phyloP scores from a whole-genome alignment of 2,113 vertebrate genomes.

The Benthochromis sp. region DNA sequence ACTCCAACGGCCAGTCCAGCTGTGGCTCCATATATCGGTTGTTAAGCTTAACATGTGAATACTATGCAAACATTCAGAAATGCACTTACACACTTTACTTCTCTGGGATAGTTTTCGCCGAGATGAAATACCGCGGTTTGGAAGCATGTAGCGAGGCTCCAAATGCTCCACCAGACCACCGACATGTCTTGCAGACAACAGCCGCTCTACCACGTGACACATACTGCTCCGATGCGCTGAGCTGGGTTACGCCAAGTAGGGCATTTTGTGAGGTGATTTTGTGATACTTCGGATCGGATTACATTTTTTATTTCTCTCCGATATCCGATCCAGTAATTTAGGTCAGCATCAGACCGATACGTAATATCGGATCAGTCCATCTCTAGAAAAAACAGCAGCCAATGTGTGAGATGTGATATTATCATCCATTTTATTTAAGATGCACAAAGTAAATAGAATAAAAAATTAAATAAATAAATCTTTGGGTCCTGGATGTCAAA shows the following conservation, averaged over 20 bases:
- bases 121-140: rapidly evolving
- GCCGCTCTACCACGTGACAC: not conserved
- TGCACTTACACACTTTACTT: too few species aligned
- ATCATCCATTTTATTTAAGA: not conserved
- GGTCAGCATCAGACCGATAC: too few species aligned
- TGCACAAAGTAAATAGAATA: not conserved
- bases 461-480: not conserved
- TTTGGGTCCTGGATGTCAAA: not conserved
- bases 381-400: not conserved
- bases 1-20: rapidly evolving
- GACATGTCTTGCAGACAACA: not conserved
- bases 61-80: too few species aligned
- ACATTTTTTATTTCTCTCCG: not conserved
- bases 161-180: not conserved
- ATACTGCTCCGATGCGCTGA: rapidly evolving
- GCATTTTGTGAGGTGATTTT: not conserved
- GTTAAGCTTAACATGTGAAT: too few species aligned
- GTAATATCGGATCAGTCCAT: too few species aligned
- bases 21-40: too few species aligned
- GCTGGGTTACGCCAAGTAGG: not conserved
- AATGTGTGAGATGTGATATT: not conserved
- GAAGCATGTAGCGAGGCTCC: rapidly evolving
- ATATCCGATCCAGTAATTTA: not conserved
- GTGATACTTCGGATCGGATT: not conserved
- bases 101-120: rapidly evolving